Conservation (phyloP, 1,140 invertebrate genomes). For the Eriocheir sinensis region DNA sequence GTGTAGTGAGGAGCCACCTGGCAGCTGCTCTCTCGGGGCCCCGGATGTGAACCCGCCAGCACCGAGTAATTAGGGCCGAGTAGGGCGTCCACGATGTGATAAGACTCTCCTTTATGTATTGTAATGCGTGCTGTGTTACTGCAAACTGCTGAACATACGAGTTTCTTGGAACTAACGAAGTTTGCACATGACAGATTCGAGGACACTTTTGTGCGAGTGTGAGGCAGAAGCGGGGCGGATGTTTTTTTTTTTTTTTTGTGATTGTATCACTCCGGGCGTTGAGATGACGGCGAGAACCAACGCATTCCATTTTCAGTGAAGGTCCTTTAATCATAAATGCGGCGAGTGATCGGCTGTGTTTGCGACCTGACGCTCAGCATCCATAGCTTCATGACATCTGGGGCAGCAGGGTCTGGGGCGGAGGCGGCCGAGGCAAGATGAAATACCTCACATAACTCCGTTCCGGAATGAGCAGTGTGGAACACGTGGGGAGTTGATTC, state of each 20-base stretch:
- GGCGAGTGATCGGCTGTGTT: background rate
- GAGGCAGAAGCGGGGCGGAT: too few species aligned
- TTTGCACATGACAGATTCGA: too few species aligned
- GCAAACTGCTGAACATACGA: background rate
- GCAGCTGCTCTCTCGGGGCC: background rate
- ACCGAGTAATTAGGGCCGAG: background rate
- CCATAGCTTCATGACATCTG: background rate
- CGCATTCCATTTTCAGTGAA: background rate
- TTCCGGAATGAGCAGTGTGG: background rate
- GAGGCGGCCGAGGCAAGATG: background rate
- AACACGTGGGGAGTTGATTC: background rate
- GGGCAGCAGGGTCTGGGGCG: background rate
- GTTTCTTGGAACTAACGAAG: too few species aligned
- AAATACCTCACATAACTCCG: slow-evolving; percentile 23
- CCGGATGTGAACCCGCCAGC: background rate
- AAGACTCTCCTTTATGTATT: background rate
- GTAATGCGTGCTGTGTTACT: background rate
- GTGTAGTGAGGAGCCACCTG: background rate
- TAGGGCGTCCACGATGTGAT: background rate
- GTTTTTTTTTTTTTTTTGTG: too few species aligned
- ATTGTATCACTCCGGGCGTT: too few species aligned
- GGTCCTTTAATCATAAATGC: background rate
- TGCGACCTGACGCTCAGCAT: background rate
- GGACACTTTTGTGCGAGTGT: too few species aligned
- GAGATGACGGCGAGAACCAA: background rate